Conservation (phyloP, 2,888 invertebrate species). For the Tipula helvola region DNA sequence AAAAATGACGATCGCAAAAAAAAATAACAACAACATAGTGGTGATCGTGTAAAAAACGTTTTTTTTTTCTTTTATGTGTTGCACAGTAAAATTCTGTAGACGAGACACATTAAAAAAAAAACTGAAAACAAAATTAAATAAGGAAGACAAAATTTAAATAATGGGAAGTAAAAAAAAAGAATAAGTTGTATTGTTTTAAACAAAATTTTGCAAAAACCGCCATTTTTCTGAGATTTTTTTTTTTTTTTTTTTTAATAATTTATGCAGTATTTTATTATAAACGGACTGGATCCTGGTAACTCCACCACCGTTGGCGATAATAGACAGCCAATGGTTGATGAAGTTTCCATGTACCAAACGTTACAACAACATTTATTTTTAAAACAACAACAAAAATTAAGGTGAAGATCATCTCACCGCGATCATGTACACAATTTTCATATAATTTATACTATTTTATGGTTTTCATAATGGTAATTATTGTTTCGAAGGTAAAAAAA, state of each 20-base stretch:
- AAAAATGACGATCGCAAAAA: neutral
- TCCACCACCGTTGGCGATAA: constrained; percentile 21
- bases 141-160: neutral
- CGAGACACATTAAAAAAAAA: neutral
- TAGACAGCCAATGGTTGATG: constrained; percentile 20
- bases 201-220: neutral
- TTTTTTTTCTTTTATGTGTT: neutral
- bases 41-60: neutral
- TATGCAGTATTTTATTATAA: neutral
- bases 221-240: neutral
- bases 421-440: neutral
- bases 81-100: neutral
- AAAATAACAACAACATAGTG: neutral
- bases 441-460: neutral
- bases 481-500: neutral
- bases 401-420: neutral
- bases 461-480: neutral
- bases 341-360: constrained; percentile 19
- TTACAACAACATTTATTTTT: constrained; percentile 12
- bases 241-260: neutral
- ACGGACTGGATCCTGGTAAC: constrained; percentile 18
- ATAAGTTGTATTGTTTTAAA: neutral
- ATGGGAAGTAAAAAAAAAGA: neutral
- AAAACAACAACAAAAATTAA: neutral
- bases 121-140: neutral